Conservation (phyloP, 2,797 vertebrate species). For the Anguilla megastoma region DNA sequence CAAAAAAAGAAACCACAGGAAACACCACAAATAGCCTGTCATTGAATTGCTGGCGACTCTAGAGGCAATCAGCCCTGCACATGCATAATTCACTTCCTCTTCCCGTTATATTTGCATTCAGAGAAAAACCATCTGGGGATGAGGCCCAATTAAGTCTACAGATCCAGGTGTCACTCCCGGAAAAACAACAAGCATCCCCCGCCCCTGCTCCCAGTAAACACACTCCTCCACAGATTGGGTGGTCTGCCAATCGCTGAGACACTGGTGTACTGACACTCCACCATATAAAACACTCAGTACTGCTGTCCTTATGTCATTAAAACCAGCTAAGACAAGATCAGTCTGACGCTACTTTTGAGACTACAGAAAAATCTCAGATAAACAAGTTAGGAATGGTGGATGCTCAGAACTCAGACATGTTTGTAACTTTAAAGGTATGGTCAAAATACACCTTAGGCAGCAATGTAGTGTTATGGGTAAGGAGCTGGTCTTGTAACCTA, state of each 20-base stretch:
- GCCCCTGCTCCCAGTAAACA: background rate
- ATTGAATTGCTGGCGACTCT: constrained; percentile 28
- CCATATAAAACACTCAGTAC: background rate
- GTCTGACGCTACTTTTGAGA: background rate
- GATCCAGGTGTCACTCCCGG: background rate
- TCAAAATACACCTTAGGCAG: too few species aligned
- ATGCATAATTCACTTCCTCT: constrained; percentile 56
- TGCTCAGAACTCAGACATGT: too few species aligned
- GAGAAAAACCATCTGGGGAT: background rate
- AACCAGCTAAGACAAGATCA: background rate
- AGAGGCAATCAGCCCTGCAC: constrained; percentile 57
- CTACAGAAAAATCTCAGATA: too few species aligned
- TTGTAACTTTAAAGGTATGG: too few species aligned
- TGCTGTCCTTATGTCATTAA: background rate
- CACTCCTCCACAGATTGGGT: background rate
- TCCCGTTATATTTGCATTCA: constrained; percentile 48
- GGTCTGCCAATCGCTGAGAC: background rate
- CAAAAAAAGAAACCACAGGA: constrained; percentile 34
- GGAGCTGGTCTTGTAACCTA: too few species aligned
- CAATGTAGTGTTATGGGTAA: too few species aligned
- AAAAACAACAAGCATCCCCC: background rate
- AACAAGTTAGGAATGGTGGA: too few species aligned
- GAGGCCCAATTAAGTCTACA: background rate
- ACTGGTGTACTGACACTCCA: background rate
- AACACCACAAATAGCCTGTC: constrained; percentile 25